Conservation (phyloP, 2,113 vertebrate genomes). For the Callaeas wilsoni region DNA sequence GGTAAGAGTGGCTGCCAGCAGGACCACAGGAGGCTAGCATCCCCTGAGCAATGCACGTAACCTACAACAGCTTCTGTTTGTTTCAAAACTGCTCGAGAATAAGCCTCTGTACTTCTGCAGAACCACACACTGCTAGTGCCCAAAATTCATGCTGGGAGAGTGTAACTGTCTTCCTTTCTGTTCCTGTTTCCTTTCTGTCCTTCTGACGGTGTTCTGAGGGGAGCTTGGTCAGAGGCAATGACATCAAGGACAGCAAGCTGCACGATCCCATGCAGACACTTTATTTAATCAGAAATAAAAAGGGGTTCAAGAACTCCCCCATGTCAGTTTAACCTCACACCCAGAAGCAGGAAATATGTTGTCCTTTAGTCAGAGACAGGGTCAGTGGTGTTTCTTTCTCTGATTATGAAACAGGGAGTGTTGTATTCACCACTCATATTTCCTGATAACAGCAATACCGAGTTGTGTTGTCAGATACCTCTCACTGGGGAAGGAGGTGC, state of each 20-base stretch:
- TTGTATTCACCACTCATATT: neutral
- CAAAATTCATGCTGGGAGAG: neutral
- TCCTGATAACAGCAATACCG: neutral
- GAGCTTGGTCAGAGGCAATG: accelerated
- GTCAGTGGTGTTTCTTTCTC: neutral
- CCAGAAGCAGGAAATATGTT: neutral
- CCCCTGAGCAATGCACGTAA: neutral
- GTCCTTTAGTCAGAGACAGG: neutral
- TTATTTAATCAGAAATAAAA: neutral
- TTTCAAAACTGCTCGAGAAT: neutral
- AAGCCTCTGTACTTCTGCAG: neutral
- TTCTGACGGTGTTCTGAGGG: neutral
- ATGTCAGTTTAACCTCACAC: neutral
- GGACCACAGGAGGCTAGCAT: too few relatives aligned
- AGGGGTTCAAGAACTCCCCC: neutral
- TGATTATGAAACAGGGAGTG: neutral
- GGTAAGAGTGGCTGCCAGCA: neutral
- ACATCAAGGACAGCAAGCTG: neutral
- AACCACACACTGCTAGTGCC: neutral
- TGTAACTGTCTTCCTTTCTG: neutral
- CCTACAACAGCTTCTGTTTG: accelerated
- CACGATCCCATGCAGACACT: accelerated
- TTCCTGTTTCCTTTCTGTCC: neutral
- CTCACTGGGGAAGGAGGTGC: neutral
- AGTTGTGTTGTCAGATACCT: neutral